A percentile compares a stretch with the other conserved stretches of the same genome.
Evolutionary conservation across 92 coral and sea anemone species (phyloP).

Genomic region (Epizoanthus rinbou): DNA sequence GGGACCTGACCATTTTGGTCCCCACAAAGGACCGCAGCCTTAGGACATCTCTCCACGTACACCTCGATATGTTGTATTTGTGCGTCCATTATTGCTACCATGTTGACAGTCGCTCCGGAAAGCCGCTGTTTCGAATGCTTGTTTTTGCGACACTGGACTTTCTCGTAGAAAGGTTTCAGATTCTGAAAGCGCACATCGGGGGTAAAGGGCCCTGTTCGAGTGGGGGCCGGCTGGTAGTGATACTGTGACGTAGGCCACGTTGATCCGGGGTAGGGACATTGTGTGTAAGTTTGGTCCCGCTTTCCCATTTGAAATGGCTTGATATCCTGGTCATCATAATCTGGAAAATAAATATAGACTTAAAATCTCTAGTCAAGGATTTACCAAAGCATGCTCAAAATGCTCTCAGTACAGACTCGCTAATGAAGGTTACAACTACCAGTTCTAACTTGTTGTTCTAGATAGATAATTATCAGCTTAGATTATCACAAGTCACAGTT

Average conservation of each 20-base stretch:
- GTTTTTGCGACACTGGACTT: constrained; percentile 92
- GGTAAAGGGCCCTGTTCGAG: constrained; percentile 35
- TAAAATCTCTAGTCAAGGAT: neutral
- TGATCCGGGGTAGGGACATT: constrained; percentile 21
- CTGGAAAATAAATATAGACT: constrained; percentile 1
- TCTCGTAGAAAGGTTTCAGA: constrained; percentile 43
- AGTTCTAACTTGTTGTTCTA: too few relatives aligned
- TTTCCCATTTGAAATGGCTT: constrained; percentile 44
- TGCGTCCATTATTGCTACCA: constrained; percentile 80
- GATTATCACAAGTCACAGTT: too few relatives aligned
- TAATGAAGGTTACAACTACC: too few relatives aligned
- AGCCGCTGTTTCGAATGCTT: constrained; percentile 93
- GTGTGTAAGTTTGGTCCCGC: constrained; percentile 33
- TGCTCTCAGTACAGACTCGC: too few relatives aligned
- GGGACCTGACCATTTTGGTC: constrained; percentile 91
- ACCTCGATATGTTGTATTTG: constrained; percentile 90
- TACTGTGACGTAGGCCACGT: constrained; percentile 36
- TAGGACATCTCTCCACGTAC: constrained; percentile 86
- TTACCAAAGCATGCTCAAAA: neutral
- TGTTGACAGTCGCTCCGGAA: constrained; percentile 75
- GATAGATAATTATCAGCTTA: too few relatives aligned
- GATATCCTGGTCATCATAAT: constrained; percentile 42
- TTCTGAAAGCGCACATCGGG: constrained; percentile 44
- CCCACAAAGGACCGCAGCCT: constrained; percentile 96
- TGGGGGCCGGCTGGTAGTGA: constrained; percentile 37